Evolutionary conservation across 2,113 vertebrate genomes (phyloP).

Genomic region (Poeciliopsis turrubarensis): DNA sequence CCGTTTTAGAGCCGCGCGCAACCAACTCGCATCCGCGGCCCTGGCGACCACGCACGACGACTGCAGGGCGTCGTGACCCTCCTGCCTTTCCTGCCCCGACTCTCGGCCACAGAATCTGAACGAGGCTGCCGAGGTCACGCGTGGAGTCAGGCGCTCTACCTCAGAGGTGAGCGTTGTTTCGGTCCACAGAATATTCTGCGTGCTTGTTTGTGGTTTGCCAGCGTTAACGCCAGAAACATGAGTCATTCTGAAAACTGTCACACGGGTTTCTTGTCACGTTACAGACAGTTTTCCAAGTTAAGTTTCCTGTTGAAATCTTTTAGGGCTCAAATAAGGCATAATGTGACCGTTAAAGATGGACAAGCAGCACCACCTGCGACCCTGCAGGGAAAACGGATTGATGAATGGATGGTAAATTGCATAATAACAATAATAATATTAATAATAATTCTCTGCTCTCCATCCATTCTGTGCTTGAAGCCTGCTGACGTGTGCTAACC

Average conservation of each 20-base stretch:
- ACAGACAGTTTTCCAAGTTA: too few relatives aligned
- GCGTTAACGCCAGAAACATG: not conserved
- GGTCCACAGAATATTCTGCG: too few relatives aligned
- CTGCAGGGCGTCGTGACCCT: conserved; percentile 18
- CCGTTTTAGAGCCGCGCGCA: not conserved
- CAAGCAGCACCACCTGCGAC: too few relatives aligned
- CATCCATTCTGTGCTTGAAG: not conserved
- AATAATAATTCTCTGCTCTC: not conserved
- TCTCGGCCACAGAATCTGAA: conserved; percentile 35
- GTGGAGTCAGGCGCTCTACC: not conserved
- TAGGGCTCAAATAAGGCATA: too few relatives aligned
- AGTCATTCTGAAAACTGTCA: too few relatives aligned
- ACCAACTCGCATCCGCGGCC: conserved; percentile 20
- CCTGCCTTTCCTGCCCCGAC: not conserved
- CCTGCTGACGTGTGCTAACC: conserved; percentile 4
- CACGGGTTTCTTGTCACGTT: too few relatives aligned
- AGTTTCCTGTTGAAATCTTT: too few relatives aligned
- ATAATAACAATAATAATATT: too few relatives aligned
- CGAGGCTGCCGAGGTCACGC: conserved; percentile 6
- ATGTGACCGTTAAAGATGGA: too few relatives aligned
- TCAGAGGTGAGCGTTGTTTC: not conserved
- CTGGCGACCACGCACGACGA: conserved; percentile 5
- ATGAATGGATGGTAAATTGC: too few relatives aligned
- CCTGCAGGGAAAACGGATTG: too few relatives aligned
- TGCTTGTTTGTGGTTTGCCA: too few relatives aligned